phyloP scores from a whole-genome alignment of 2,888 invertebrate genomes.

The Drosophila dives region DNA sequence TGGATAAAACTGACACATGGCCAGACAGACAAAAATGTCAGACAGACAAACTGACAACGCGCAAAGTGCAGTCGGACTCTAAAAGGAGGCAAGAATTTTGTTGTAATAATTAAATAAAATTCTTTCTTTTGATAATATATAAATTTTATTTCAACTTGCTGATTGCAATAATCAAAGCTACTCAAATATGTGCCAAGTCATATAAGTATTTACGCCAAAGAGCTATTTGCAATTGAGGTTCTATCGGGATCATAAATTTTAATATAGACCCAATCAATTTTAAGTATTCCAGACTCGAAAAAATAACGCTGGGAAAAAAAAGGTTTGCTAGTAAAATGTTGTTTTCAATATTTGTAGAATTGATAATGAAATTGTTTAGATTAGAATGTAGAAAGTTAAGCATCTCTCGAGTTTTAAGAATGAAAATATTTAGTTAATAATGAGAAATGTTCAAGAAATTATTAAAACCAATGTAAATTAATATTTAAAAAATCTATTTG shows the following conservation, averaged over 20 bases:
- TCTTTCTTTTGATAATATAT: not conserved
- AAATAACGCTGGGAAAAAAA: not conserved
- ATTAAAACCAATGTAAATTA: not conserved
- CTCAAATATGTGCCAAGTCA: slow-evolving; percentile 75
- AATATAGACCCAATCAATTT: slow-evolving; percentile 51
- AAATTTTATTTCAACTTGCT: slow-evolving; percentile 1
- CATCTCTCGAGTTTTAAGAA: not conserved
- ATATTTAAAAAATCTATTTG: not conserved
- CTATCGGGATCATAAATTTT: slow-evolving; percentile 58
- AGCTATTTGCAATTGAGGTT: slow-evolving; percentile 19
- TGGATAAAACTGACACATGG: slow-evolving; percentile 12
- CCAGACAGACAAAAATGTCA: slow-evolving; percentile 18
- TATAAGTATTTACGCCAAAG: slow-evolving; percentile 57
- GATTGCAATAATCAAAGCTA: slow-evolving; percentile 73
- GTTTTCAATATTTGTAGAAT: not conserved
- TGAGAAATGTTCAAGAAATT: not conserved
- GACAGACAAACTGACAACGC: slow-evolving; percentile 20
- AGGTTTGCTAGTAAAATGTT: not conserved
- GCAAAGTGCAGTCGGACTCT: slow-evolving; percentile 28
- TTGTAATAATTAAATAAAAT: slow-evolving; percentile 16
- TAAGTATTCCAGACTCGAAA: slow-evolving; percentile 8
- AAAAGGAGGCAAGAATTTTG: not conserved
- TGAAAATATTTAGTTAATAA: not conserved
- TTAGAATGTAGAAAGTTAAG: not conserved
- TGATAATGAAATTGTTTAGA: not conserved